A percentile compares a stretch with the other conserved stretches of the same genome.
Conservation (phyloP, 2,113 vertebrate genomes). For the Seriola quinqueradiata region DNA sequence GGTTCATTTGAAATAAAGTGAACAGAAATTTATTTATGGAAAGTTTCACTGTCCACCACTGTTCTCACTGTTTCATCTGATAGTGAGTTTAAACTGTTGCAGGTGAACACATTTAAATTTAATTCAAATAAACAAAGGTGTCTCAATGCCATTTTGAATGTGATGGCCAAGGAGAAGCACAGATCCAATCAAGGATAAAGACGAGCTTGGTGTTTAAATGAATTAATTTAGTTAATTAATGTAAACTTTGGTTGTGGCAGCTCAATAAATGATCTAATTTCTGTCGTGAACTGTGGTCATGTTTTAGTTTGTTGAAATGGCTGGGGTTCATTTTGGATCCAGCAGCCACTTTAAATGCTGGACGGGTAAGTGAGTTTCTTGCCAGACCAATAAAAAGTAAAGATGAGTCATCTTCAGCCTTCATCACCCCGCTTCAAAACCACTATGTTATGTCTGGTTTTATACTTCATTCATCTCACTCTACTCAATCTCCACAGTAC, state of each 20-base stretch:
- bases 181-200: neutral
- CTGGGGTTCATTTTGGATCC: neutral
- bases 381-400: constrained; percentile 9
- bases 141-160: no score
- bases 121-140: no score
- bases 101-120: no score
- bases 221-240: neutral
- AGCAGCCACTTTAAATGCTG: neutral
- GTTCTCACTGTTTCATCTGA: no score
- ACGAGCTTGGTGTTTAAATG: neutral
- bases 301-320: neutral
- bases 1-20: neutral
- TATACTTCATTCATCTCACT: neutral
- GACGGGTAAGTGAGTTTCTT: neutral
- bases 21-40: neutral
- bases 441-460: neutral
- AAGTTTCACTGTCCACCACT: no score
- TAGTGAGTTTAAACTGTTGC: no score
- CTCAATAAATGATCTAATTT: neutral
- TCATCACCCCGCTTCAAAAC: neutral
- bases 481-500: no score
- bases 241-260: neutral
- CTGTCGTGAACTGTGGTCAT: neutral
- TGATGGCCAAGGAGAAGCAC: no score
- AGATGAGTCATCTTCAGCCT: constrained; percentile 4